Evolutionary conservation across 2,797 vertebrate species (phyloP), one percentile per base, ranked within the genome.

Genomic region (Octomys mimax): DNA sequence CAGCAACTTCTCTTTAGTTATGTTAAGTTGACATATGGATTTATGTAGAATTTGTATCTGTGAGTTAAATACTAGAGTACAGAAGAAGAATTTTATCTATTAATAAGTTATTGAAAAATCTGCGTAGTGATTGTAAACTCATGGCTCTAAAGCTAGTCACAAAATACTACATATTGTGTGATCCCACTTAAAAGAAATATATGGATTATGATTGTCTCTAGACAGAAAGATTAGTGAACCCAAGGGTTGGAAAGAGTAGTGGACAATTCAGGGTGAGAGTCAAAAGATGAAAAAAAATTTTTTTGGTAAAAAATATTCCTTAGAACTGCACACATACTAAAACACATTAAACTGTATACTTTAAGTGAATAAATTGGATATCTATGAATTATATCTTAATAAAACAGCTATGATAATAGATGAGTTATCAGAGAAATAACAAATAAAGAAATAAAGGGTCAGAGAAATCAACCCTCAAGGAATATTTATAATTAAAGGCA

Each of bases 31-130:
- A 71, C 1, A 31, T 70, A 66, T 57, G 49, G 57, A 93, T 75
- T 79, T 61, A 62, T 80, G n/a, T 33, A 83, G 26, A 49, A 42
- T 7, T 66, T 24, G 5, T 39, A 59, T 84, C 70, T 91, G n/a
- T 77, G 31, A 91, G 39, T 54, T 96, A 33, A 71, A 7, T 42
- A 73, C 18, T 52, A 11, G 33, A 92, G 31, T 87, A 64, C 64
- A 87, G 49, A 92, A 88, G 66, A 64, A 42, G 12, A 89, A 13
- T 83, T 68, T 26, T 16, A 4, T 71, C 36, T 81, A 88, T 18
- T 78, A 82, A 36, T 82, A 77, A 93, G 81, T 71, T 46, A 92
- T 5, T 79, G 33, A 86, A 86, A 89, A 89, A 92, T 85, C 54
- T 66, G 61, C 2, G 14, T 28, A 4, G 28, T 36, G 8, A 91